phyloP scores from a whole-genome alignment of 2,113 vertebrate species.

The Gorsachius goisagi region DNA sequence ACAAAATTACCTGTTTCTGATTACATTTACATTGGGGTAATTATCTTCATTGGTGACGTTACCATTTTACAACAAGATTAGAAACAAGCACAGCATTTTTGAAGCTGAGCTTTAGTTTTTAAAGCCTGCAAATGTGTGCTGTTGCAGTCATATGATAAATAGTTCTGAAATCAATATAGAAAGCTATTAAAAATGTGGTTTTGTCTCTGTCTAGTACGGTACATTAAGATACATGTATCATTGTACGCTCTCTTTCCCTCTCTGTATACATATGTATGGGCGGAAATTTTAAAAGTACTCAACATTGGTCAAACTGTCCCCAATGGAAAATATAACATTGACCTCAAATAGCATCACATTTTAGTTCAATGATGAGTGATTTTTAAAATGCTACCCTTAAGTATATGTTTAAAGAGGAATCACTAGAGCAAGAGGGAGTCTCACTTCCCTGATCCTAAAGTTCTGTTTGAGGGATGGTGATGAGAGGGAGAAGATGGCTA shows the following conservation, averaged over 20 bases:
- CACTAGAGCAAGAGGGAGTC: background rate
- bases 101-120: background rate
- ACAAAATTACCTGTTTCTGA: background rate
- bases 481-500: background rate
- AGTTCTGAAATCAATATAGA: conserved; percentile 53
- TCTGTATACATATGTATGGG: background rate
- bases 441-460: background rate
- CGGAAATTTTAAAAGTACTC: conserved; percentile 10
- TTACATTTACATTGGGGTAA: background rate
- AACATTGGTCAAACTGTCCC: conserved; percentile 10
- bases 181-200: conserved; percentile 60
- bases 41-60: background rate
- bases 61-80: background rate
- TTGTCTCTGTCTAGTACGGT: conserved; percentile 37
- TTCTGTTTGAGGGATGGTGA: background rate
- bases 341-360: conserved; percentile 38
- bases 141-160: conserved; percentile 11
- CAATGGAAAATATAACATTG: conserved; percentile 16
- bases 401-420: conserved; percentile 12
- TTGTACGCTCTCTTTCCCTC: background rate
- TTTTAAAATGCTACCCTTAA: conserved; percentile 23
- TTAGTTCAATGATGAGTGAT: conserved; percentile 43
- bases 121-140: background rate
- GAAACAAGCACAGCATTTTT: background rate
- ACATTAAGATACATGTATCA: conserved; percentile 36